These are phyloP conservation scores for Octonoba sinensis DNA, from an alignment of 2,888 invertebrate species.

Conservation along the genomic window DNA sequence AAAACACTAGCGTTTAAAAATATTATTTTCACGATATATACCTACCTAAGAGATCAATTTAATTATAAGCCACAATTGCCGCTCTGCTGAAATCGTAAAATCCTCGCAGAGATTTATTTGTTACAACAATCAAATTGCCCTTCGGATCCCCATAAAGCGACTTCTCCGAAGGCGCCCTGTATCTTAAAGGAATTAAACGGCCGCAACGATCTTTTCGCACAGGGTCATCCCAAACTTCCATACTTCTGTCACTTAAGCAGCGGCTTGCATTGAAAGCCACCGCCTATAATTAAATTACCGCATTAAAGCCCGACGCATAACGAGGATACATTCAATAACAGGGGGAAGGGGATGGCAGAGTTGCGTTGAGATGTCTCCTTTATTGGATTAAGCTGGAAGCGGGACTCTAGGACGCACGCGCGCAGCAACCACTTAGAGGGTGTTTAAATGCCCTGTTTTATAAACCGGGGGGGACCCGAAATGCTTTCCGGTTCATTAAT, in stretches of 20 bases:
- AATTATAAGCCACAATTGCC: too few species aligned
- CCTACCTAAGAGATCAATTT: too few species aligned
- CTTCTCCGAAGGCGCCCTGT: neutral
- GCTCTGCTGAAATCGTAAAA: too few species aligned
- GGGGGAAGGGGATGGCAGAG: constrained; percentile 5
- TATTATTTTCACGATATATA: too few species aligned
- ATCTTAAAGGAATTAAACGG: constrained; percentile 48
- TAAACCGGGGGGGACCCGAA: constrained; percentile 12
- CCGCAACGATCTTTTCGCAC: constrained; percentile 49
- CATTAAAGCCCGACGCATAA: constrained; percentile 12
- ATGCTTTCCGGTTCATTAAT: constrained; percentile 60
- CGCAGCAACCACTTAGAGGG: constrained; percentile 45
- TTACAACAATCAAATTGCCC: too few species aligned
- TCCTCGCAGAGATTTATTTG: too few species aligned
- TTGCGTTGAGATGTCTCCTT: constrained; percentile 4
- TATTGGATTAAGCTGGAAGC: constrained; percentile 45
- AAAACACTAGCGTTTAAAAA: too few species aligned
- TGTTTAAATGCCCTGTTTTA: constrained; percentile 52
- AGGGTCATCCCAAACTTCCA: constrained; percentile 33
- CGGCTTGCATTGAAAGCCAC: constrained; percentile 25
- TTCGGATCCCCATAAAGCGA: too few species aligned
- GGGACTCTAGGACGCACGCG: constrained; percentile 13
- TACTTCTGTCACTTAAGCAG: constrained; percentile 49
- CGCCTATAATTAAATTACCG: constrained; percentile 52
- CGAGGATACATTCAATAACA: constrained; percentile 26